Evolutionary conservation across 1,140 invertebrate species (phyloP).

Genomic region (Galleria mellonella): DNA sequence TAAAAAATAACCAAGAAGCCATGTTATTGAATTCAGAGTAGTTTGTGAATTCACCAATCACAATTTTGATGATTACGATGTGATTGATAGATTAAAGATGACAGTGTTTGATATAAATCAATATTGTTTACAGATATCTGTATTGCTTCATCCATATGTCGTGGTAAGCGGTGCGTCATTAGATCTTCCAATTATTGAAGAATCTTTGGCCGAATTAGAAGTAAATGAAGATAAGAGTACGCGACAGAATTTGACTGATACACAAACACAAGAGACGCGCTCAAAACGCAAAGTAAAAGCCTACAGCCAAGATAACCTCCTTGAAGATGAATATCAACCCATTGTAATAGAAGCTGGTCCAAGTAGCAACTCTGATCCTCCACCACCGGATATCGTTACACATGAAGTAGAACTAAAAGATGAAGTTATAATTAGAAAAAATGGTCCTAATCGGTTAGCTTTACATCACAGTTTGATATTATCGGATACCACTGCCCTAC

Average conservation of each 20-base stretch:
- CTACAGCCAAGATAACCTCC: conserved; percentile 37
- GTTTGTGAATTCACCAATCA: too few relatives aligned
- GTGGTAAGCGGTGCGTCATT: conserved; percentile 39
- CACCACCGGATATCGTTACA: not conserved
- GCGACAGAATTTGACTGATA: conserved; percentile 3
- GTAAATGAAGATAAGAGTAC: conserved; percentile 11
- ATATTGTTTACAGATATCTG: conserved; percentile 37
- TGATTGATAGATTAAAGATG: too few relatives aligned
- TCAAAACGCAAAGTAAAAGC: conserved; percentile 27
- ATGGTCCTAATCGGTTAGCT: conserved; percentile 4
- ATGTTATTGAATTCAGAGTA: too few relatives aligned
- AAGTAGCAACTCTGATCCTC: conserved; percentile 10
- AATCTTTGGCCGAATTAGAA: conserved; percentile 27
- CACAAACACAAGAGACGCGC: conserved; percentile 6
- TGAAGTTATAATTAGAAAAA: conserved; percentile 6
- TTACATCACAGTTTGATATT: conserved; percentile 44
- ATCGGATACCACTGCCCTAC: not conserved
- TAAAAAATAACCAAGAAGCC: too few relatives aligned
- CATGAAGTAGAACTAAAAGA: not conserved
- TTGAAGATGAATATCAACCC: conserved; percentile 19
- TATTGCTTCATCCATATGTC: conserved; percentile 43
- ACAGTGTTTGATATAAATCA: too few relatives aligned
- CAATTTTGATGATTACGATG: too few relatives aligned
- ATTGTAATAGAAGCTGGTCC: conserved; percentile 26
- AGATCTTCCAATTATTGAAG: conserved; percentile 45